phyloP scores from a whole-genome alignment of 2,113 vertebrate genomes.

The Noctilio leporinus region DNA sequence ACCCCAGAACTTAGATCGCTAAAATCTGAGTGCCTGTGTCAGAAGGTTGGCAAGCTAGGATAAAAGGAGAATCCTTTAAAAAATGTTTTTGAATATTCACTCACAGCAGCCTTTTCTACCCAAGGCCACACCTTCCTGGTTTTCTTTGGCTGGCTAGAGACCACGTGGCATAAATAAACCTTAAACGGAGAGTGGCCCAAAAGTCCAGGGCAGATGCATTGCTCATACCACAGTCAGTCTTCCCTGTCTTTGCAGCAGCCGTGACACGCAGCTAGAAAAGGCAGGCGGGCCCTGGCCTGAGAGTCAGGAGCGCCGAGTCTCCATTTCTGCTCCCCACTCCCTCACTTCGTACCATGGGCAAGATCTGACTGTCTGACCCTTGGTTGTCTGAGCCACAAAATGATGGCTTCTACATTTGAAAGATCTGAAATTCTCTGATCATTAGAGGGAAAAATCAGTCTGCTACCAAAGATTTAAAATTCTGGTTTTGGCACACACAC shows the following conservation, averaged over 20 bases:
- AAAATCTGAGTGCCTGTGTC: neutral
- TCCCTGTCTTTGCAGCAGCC: neutral
- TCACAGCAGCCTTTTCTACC: neutral
- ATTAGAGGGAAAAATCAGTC: neutral
- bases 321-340: neutral
- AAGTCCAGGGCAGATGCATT: neutral
- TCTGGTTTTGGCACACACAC: neutral
- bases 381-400: neutral
- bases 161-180: neutral
- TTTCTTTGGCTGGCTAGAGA: neutral
- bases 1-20: neutral
- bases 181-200: neutral
- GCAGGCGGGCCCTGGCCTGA: neutral
- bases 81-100: neutral
- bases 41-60: neutral
- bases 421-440: neutral
- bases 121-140: neutral
- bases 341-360: neutral
- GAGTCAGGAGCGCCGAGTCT: neutral
- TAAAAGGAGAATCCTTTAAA: neutral
- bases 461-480: neutral
- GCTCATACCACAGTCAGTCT: accelerated
- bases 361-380: neutral
- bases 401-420: neutral
- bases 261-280: neutral